These are phyloP conservation scores for Polietes domitor DNA, from an alignment of 2,888 invertebrate species.

Conservation along the genomic window DNA sequence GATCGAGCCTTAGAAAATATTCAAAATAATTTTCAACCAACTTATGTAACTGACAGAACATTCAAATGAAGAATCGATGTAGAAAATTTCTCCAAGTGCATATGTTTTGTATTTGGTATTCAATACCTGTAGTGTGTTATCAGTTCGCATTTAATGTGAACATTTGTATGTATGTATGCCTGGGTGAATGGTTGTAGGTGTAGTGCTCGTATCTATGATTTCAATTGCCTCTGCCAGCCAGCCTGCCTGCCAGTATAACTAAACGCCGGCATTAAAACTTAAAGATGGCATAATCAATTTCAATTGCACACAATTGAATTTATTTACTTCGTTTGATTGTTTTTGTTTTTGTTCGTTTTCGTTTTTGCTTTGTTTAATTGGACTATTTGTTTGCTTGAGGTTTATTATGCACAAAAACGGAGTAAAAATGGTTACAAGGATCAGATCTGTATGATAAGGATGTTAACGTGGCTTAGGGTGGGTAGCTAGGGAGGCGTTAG, in stretches of 20 bases:
- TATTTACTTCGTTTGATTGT: conserved; percentile 43
- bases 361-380: conserved; percentile 52
- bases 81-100: conserved; percentile 12
- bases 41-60: too few relatives aligned
- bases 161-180: conserved; percentile 26
- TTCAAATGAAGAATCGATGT: too few relatives aligned
- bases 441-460: background rate
- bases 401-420: conserved; percentile 29
- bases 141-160: conserved; percentile 8
- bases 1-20: too few relatives aligned
- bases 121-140: conserved; percentile 23
- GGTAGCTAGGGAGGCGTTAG: background rate
- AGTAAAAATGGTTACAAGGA: conserved; percentile 36
- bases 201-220: conserved; percentile 63
- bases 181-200: background rate
- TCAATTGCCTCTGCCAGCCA: conserved; percentile 48
- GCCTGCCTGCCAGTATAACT: conserved; percentile 5
- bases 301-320: conserved; percentile 64
- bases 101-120: conserved; percentile 8
- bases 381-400: conserved; percentile 56
- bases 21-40: too few relatives aligned
- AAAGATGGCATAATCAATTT: conserved; percentile 65
- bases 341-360: background rate
- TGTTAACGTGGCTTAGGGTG: background rate
- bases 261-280: conserved; percentile 44